Percentiles rank a stretch among this genome's conserved stretches.
These are phyloP conservation scores for Bibio marci DNA, from an alignment of 2,888 invertebrate genomes.

Conservation along the genomic window DNA sequence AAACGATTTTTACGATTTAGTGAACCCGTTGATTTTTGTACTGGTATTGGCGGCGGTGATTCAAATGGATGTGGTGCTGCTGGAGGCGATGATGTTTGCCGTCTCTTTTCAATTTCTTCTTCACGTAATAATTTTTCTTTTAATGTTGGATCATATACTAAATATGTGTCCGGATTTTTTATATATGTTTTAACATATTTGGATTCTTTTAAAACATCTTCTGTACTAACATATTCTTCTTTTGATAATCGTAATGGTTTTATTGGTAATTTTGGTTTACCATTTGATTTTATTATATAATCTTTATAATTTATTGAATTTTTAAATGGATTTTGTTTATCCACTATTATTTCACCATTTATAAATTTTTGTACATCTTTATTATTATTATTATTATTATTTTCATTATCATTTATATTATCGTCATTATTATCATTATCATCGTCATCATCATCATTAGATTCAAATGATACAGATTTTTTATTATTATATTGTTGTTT, in stretches of 20 bases:
- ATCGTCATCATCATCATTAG: constrained; percentile 21
- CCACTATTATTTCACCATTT: constrained; percentile 26
- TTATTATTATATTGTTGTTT: constrained; percentile 10
- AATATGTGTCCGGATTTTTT: constrained; percentile 28
- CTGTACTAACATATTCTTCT: constrained; percentile 24
- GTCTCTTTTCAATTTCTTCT: constrained; percentile 19
- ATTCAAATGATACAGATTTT: constrained; percentile 22
- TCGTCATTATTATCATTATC: too few species aligned
- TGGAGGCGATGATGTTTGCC: constrained; percentile 1
- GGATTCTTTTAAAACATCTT: constrained; percentile 27
- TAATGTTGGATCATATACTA: constrained; percentile 27
- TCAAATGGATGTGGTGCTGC: too few species aligned
- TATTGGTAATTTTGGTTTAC: not conserved
- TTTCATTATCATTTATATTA: too few species aligned
- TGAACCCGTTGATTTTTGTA: too few species aligned
- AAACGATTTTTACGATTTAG: too few species aligned
- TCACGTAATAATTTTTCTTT: constrained; percentile 23
- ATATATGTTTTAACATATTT: constrained; percentile 30
- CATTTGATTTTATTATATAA: constrained; percentile 1
- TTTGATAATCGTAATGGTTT: not conserved
- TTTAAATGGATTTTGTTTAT: constrained; percentile 28
- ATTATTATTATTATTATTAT: too few species aligned
- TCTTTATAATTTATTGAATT: constrained; percentile 2
- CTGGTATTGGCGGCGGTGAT: too few species aligned
- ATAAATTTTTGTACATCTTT: constrained; percentile 20